Evolutionary conservation across 1,140 invertebrate genomes (phyloP).

Genomic region (Caenorhabditis remanei): DNA sequence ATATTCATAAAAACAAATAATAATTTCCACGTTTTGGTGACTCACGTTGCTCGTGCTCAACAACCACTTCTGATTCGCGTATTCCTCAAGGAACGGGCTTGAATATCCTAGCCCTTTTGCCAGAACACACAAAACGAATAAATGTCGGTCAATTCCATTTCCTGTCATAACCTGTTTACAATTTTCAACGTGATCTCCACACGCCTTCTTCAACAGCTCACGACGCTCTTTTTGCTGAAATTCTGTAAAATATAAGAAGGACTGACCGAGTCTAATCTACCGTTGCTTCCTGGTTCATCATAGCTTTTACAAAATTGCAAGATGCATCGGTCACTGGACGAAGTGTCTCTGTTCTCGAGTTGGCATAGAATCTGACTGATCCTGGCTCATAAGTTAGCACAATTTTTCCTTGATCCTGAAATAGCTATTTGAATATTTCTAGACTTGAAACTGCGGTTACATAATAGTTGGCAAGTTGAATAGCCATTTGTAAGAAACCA

Average conservation of each 20-base stretch:
- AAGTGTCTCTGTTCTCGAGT: slow-evolving; percentile 95
- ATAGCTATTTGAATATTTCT: background rate
- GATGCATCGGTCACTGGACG: slow-evolving; percentile 93
- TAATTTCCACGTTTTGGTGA: background rate
- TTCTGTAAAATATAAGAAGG: background rate
- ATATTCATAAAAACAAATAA: no score
- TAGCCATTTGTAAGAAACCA: slow-evolving; percentile 79
- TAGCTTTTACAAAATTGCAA: slow-evolving; percentile 88
- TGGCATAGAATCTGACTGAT: slow-evolving; percentile 93
- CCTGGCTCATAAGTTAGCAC: slow-evolving; percentile 95
- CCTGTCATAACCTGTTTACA: slow-evolving; percentile 89
- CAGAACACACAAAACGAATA: slow-evolving; percentile 95
- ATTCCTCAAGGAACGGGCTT: slow-evolving; percentile 82
- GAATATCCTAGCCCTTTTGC: slow-evolving; percentile 92
- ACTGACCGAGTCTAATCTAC: background rate
- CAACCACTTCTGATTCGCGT: slow-evolving; percentile 94
- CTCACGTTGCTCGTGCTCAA: slow-evolving; percentile 86
- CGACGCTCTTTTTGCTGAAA: slow-evolving; percentile 78
- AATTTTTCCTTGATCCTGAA: slow-evolving; percentile 87
- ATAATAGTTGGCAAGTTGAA: slow-evolving; percentile 76
- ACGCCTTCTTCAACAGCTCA: slow-evolving; percentile 83
- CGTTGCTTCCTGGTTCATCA: slow-evolving; percentile 82
- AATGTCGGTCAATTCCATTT: slow-evolving; percentile 92
- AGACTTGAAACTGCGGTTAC: background rate
- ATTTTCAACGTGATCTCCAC: slow-evolving; percentile 82